A percentile compares a stretch with the other conserved stretches of the same genome.
Conservation (phyloP, 1,140 invertebrate genomes). For the Leptonema lineaticorne region DNA sequence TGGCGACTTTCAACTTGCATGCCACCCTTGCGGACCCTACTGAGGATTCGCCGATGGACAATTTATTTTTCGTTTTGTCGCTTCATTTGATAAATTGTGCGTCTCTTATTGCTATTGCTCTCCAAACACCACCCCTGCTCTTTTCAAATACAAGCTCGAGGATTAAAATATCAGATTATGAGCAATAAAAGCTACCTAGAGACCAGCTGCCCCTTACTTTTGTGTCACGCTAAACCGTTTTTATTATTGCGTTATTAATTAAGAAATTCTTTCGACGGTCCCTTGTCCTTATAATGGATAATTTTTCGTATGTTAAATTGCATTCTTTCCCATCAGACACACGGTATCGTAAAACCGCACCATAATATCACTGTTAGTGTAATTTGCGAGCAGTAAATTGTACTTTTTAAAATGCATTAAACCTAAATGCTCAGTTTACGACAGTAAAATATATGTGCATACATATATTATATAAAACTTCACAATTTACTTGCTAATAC, state of each 20-base stretch:
- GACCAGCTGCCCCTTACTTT: not conserved
- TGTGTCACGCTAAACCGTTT: not conserved
- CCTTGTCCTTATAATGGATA: not conserved
- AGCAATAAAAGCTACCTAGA: not conserved
- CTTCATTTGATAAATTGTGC: conserved; percentile 38
- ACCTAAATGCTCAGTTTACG: no score
- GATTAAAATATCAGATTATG: conserved; percentile 32
- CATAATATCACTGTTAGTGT: no score
- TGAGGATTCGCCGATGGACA: conserved; percentile 21
- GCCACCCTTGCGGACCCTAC: not conserved
- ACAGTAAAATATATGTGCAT: no score
- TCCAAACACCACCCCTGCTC: not conserved
- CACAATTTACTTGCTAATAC: no score
- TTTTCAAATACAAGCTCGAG: not conserved
- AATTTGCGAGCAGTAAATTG: no score
- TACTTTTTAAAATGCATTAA: no score
- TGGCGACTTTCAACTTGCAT: no score
- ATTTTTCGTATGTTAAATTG: no score
- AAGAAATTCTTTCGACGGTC: conserved; percentile 6
- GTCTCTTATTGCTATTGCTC: conserved; percentile 20
- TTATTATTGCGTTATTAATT: conserved; percentile 10
- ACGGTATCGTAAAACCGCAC: no score
- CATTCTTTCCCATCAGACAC: no score
- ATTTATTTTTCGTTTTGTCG: conserved; percentile 40
- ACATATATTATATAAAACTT: no score